Evolutionary conservation across 1,140 invertebrate species (phyloP).

Genomic region (Heliconius hewitsoni): DNA sequence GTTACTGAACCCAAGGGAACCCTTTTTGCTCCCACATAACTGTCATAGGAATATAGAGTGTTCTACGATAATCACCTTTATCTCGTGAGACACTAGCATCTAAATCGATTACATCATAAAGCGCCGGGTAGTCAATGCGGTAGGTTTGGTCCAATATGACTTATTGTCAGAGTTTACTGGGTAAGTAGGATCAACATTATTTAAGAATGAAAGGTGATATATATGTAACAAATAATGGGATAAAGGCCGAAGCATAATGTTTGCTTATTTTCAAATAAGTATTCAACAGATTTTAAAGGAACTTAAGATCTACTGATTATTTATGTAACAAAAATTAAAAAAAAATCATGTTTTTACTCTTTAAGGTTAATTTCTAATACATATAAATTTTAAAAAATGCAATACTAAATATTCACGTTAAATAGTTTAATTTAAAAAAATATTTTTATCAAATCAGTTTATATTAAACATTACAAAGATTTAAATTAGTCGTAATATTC

Average conservation of each 20-base stretch:
- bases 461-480: neutral
- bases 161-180: conserved; percentile 52
- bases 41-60: conserved; percentile 23
- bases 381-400: too few relatives aligned
- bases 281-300: neutral
- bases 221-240: conserved; percentile 22
- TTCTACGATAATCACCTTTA: conserved; percentile 20
- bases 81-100: neutral
- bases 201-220: conserved; percentile 35
- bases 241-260: neutral
- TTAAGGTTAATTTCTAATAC: too few relatives aligned
- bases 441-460: too few relatives aligned
- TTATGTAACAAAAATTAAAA: neutral
- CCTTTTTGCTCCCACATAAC: conserved; percentile 45
- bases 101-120: neutral
- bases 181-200: conserved; percentile 55
- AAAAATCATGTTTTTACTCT: too few relatives aligned
- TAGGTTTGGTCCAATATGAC: conserved; percentile 46
- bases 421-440: too few relatives aligned
- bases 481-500: neutral
- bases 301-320: neutral
- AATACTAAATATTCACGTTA: too few relatives aligned
- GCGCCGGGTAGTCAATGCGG: conserved; percentile 30
- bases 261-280: neutral
- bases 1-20: conserved; percentile 46